Percentiles rank a stretch among this genome's conserved stretches.
Evolutionary conservation across 1,140 invertebrate genomes (phyloP).

Genomic region (Spodoptera litura): DNA sequence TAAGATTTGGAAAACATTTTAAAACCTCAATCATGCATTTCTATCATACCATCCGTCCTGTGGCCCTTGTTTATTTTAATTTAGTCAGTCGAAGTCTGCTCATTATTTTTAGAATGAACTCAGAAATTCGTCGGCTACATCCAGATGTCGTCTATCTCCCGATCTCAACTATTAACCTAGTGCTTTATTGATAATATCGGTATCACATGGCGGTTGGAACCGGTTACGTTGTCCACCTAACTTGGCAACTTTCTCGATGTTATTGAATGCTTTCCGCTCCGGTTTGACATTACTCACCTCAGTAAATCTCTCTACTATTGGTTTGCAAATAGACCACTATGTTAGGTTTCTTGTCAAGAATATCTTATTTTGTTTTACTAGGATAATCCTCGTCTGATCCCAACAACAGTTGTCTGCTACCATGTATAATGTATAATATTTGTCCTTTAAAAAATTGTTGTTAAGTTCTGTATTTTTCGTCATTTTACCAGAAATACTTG

Average conservation of each 20-base stretch:
- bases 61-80: neutral
- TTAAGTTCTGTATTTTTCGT: too few species aligned
- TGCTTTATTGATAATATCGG: constrained; percentile 63
- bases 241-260: constrained; percentile 70
- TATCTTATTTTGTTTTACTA: neutral
- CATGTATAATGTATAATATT: too few species aligned
- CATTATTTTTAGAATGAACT: constrained; percentile 7
- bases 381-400: too few species aligned
- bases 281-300: constrained; percentile 44
- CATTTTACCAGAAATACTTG: too few species aligned
- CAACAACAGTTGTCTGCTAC: too few species aligned
- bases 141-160: constrained; percentile 29
- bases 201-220: constrained; percentile 66
- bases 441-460: too few species aligned
- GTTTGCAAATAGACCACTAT: neutral
- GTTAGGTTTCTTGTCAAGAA: neutral
- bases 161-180: constrained; percentile 63
- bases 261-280: constrained; percentile 59
- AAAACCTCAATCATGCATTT: too few species aligned
- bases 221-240: constrained; percentile 64
- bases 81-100: neutral
- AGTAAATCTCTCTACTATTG: constrained; percentile 19
- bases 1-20: neutral
- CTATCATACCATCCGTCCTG: neutral
- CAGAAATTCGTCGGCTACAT: constrained; percentile 5